phyloP scores from a whole-genome alignment of 2,113 vertebrate species.

The Tachuris rubrigastra region DNA sequence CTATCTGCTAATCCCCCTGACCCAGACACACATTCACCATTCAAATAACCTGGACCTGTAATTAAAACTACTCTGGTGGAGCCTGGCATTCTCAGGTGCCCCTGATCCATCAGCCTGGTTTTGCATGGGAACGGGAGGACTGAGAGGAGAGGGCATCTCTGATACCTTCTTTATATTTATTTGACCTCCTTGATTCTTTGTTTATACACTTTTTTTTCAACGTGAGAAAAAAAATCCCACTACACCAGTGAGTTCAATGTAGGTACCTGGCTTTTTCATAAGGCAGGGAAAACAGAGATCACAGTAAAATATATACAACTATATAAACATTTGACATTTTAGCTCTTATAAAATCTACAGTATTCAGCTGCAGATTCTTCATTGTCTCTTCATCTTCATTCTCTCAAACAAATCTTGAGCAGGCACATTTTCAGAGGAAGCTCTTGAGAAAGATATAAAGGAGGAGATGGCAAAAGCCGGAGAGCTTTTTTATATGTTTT shows the following conservation, averaged over 20 bases:
- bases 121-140: fast-evolving
- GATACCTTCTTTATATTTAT: not conserved
- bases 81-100: fast-evolving
- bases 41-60: not conserved
- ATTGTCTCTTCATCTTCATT: not conserved
- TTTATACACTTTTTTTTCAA: not conserved
- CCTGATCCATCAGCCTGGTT: not conserved
- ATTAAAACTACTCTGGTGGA: not conserved
- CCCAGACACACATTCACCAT: fast-evolving
- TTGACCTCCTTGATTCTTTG: not conserved
- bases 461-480: not conserved
- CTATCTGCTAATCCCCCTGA: not conserved
- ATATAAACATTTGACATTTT: not conserved
- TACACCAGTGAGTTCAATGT: not conserved
- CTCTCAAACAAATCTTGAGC: not conserved
- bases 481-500: not conserved
- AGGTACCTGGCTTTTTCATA: not conserved
- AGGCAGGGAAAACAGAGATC: not conserved
- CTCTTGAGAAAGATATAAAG: not conserved
- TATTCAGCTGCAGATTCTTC: not conserved
- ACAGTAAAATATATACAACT: not conserved
- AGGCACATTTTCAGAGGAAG: not conserved
- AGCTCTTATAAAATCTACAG: not conserved
- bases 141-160: not conserved
- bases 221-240: not conserved